phyloP scores from a whole-genome alignment of 1,140 invertebrate species.

The Trinorchestia longiramus region DNA sequence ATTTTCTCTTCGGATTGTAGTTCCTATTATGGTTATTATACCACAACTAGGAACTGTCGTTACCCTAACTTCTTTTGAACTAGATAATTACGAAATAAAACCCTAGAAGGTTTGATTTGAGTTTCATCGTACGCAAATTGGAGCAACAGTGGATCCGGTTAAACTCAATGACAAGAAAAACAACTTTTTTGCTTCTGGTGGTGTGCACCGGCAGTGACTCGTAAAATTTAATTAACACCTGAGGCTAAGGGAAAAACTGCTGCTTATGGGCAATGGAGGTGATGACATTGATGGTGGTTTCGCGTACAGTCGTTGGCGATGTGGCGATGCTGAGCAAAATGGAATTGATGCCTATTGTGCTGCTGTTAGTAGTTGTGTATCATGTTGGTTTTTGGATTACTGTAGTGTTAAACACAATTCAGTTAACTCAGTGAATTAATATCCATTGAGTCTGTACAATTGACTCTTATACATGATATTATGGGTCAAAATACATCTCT shows the following conservation, averaged over 20 bases:
- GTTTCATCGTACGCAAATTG: background rate
- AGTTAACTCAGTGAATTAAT: too few species aligned
- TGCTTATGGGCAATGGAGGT: background rate
- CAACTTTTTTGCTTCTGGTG: background rate
- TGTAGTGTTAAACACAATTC: too few species aligned
- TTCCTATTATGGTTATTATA: too few species aligned
- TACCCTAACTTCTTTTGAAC: too few species aligned
- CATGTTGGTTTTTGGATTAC: too few species aligned
- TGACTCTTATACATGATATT: too few species aligned
- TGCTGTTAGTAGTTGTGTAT: background rate
- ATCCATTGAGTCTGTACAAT: too few species aligned
- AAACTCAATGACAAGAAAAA: background rate
- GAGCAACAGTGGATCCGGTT: background rate
- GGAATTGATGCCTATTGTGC: background rate
- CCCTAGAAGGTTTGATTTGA: too few species aligned
- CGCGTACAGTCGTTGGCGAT: background rate
- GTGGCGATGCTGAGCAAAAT: background rate
- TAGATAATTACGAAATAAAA: too few species aligned
- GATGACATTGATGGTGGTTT: background rate
- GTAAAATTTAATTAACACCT: background rate
- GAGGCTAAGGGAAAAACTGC: background rate
- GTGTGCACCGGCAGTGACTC: background rate
- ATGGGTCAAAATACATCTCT: too few species aligned
- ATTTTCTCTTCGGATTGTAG: too few species aligned
- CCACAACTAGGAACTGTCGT: too few species aligned